Base-by-base conservation (phyloP, 2,888 invertebrate genomes). In the Diabrotica balteata region DNA sequence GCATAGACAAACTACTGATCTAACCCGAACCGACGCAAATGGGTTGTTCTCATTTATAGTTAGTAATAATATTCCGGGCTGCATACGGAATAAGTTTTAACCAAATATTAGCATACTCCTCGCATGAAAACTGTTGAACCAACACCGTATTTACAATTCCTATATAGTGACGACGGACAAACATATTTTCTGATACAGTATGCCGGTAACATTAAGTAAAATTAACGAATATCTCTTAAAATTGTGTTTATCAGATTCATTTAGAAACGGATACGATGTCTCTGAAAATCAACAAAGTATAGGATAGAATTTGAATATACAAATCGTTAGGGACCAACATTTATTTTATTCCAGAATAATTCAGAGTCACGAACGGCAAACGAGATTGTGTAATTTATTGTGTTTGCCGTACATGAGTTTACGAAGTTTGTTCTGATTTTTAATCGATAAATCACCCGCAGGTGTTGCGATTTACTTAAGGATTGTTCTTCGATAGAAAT, bases 21-120 rank as follows among this genome's bases (percentile, higher is more conserved):
- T 32, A 32, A 32, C 32, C 32, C 32, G 4, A 11, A 49, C n/a
- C 51, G 51, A 61, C 17, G 51, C 53, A 8, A 53, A 63, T 46
- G n/a, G 47, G 45, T 42, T 42, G 49, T 55, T 47, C 44, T 49
- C 47, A 54, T 63, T 55, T 63, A 55, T 32, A 46, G 47, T 63
- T 44, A 49, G 42, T 53, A 55, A 54, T 63, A 63, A 54, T 63
- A 63, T 54, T 53, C 61, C 51, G 52, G 47, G 49, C 55, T 63
- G 62, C 62, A 63, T 63, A 49, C 55, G 45, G 47, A 54, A 52
- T 46, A 63, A 55, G 54, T 63, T 55, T 63, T 55, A 63, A 63
- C 55, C 54, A 54, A 63, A 63, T 55, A 63, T 63, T 63, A 63
- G 62, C 62, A 63, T 55, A 63, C 42, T 54, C 49, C 57, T 63